Base-by-base conservation (phyloP, 1,140 invertebrate species). In the Diorhabda elongata region DNA sequence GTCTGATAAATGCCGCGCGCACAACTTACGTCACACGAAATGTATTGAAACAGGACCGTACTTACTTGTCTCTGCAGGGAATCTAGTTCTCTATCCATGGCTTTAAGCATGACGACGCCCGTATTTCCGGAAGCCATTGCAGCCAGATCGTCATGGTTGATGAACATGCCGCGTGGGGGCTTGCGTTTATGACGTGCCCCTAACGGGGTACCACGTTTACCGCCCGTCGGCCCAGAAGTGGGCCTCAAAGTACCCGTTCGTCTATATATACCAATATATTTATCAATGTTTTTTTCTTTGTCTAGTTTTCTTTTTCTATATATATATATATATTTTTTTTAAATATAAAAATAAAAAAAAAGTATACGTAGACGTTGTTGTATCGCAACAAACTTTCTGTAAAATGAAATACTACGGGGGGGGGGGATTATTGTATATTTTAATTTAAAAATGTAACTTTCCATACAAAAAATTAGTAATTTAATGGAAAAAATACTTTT, bases 141-240 rank as follows among this genome's bases (percentile, higher is more conserved):
- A 67, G 93, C 89, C 76, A 98, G 87, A 86, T 98, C 96, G 82
- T 98, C 96, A 81, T 97, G 92, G 86, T 96, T 97, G 80, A 98
- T 92, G 84, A 96, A 94, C 91, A 99, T 97, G 81, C 96, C 96
- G 72, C 93, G 89, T 44, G 96, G 96, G 71, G 96, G 93, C 80
- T 94, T 94, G 78, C 94, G 88, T 83, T 96, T 96, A 85, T 95
- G 91, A 61, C 92, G 87, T 81, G 89, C 88, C 76, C 88, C 86
- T 82, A 89, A 87, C 70, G 84, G 80, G 73, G 79, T 74, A 69
- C 80, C 83, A 73, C 70, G 59, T 67, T 82, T 76, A 76, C 83
- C 82, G 45, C 79, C 80, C 71, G 81, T 79, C 76, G 84, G 90
- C 78, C 83, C 91, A 82, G 85, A 89, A 73, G 90, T 87, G 71